phyloP scores from a whole-genome alignment of 1,140 invertebrate species.

The Pseudomyrmex cubaensis region DNA sequence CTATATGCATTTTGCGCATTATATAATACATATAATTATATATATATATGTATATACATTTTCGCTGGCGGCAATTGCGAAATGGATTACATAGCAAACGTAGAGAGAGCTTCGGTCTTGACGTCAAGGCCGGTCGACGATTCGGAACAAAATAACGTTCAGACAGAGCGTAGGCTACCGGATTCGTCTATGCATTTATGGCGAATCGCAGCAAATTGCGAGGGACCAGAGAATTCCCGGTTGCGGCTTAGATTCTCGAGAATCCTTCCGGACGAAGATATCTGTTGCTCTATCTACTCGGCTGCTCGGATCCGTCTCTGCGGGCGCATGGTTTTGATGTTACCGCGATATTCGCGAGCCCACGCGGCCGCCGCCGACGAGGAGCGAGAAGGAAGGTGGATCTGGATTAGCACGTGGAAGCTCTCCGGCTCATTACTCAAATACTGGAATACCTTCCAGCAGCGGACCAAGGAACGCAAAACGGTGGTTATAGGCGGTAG shows the following conservation, averaged over 20 bases:
- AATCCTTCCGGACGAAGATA: conserved; percentile 62
- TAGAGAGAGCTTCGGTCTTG: conserved; percentile 11
- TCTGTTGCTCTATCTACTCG: conserved; percentile 66
- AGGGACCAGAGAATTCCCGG: conserved; percentile 47
- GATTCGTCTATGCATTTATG: conserved; percentile 44
- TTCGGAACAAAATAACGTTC: conserved; percentile 44
- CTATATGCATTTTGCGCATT: conserved; percentile 13
- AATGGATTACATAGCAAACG: conserved; percentile 38
- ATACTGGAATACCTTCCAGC: conserved; percentile 64
- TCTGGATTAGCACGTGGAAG: conserved; percentile 71
- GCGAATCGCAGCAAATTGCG: conserved; percentile 64
- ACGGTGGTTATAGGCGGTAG: conserved; percentile 34
- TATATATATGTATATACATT: background rate
- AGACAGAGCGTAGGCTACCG: background rate
- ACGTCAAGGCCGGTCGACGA: conserved; percentile 44
- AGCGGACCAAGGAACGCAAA: conserved; percentile 48
- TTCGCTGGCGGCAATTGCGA: conserved; percentile 16
- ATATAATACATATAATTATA: background rate
- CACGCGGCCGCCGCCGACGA: conserved; percentile 48
- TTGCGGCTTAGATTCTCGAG: conserved; percentile 58
- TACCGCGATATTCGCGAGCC: conserved; percentile 65
- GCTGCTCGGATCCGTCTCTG: conserved; percentile 51
- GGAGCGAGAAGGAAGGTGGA: background rate
- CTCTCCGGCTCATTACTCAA: conserved; percentile 71
- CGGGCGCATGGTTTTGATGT: conserved; percentile 68